Base-by-base conservation (phyloP, 2,888 invertebrate genomes). In the Adelognathus sp. region DNA sequence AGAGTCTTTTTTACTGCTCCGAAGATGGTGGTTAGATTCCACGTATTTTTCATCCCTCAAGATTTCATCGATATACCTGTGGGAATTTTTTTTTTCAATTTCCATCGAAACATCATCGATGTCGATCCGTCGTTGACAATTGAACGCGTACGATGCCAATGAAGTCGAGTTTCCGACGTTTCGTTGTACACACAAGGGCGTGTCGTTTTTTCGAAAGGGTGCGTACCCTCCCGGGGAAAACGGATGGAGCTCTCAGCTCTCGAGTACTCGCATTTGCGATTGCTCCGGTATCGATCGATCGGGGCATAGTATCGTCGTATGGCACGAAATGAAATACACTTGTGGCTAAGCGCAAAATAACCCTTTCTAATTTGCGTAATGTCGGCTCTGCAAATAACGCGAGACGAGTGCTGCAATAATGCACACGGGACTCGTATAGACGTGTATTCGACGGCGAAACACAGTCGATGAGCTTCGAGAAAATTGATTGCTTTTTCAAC, bases 221-320 rank as follows among this genome's bases (percentile, higher is more conserved):
- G 52, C n/a, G 41, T 60, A 70, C 44, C 60, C 44, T 75, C 64
- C 41, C 63, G 58, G 33, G 64, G 61, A 69, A 75, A 75, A 66
- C n/a, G 58, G 33, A 61, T 46, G 44, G 56, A 27, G 16, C 50
- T 61, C 73, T 11, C 46, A 4, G 11, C n/a, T 9, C n/a, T 31
- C 67, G 67, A 78, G 56, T 69, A 63, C 75, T 78, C 69, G 41
- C 64, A 75, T 79, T 82, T 73, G 78, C 80, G 81, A 80, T 81
- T 75, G 80, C 79, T 76, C 69, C 70, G 46, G 52, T 80, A 82
- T 82, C 76, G 82, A 82, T 80, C 71, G 46, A 24, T 50, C 56
- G 39, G 24, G 50, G 33, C 67, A 58, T 66, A 70, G 60, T 61
- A 60, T 44, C 31, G 3, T 50, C 29, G 41, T 14, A 58, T 14